Base-by-base conservation (phyloP, 2,113 vertebrate species). In the Pseudorhombus dupliciocellatus region DNA sequence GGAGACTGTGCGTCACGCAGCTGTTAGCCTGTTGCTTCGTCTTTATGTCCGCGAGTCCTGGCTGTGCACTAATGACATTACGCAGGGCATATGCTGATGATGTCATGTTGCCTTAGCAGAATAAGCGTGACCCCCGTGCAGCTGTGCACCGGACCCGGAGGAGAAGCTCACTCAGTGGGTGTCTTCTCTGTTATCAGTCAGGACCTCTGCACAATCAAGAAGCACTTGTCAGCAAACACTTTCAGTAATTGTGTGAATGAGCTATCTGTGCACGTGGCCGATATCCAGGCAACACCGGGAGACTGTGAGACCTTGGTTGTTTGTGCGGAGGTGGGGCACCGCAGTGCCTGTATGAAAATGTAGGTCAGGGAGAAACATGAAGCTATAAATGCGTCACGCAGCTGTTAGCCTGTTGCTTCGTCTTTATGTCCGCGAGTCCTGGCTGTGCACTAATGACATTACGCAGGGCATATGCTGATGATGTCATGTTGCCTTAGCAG, bases 341-440 rank as follows among this genome's bases (percentile, higher is more conserved):
- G 20, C 55, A 53, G 56, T 57, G 31, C 37, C 20, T 66, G 28
- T 4, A 14, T 40, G 60, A 74, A 56, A 84, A 89, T 79, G 66
- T 89, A 74, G 81, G 77, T 85, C 80, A 81, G 68, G 51, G 34
- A 75, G 28, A 83, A 74, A 80, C 53, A 28, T 44, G 22, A 21
- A 57, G 28, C 44, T 12, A 10, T 37, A 70, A 61, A 70, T 55
- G 25, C n/a, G 10, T 28, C 1, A 5, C 46, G 59, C 57, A 37
- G 52, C 77, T 66, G 60, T 55, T 46, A 22, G 20, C 24, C 57
- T 48, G 56, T 40, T 66, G 55, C 63, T 54, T 59, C 64, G 44
- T 44, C 56, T 75, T 30, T 31, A 30, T 25, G 48, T 66, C 56
- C 25, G 59, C 57, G 30, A 59, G 7, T 11, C 1, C 57, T 59